Conservation (phyloP, 2,113 vertebrate species). For the Lophius piscatorius region DNA sequence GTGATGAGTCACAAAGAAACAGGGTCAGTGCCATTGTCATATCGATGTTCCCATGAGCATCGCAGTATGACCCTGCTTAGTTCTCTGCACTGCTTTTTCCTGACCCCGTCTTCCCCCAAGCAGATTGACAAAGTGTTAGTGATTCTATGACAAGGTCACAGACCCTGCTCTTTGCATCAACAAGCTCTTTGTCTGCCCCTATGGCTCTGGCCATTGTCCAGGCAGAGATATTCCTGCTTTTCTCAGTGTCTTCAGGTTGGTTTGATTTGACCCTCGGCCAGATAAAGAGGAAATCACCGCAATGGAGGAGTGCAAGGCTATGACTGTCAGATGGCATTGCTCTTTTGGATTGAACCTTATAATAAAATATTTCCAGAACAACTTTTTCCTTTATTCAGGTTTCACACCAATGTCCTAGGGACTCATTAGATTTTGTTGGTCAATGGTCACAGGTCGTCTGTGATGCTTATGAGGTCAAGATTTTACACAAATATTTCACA, state of each 20-base stretch:
- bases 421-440: no score
- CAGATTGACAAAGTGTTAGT: constrained; percentile 70
- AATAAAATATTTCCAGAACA: no score
- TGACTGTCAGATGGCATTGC: no score
- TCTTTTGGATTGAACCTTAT: no score
- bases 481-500: no score
- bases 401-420: no score
- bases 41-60: constrained; percentile 65
- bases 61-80: constrained; percentile 46
- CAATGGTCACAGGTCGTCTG: no score
- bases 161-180: constrained; percentile 69
- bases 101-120: constrained; percentile 23
- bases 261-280: constrained; percentile 40
- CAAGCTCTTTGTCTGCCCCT: constrained; percentile 71
- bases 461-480: no score
- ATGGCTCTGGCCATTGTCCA: constrained; percentile 58
- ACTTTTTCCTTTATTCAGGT: neutral
- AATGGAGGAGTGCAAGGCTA: constrained; percentile 1
- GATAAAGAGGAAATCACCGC: constrained; percentile 6
- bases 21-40: constrained; percentile 70
- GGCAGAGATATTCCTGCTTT: constrained; percentile 41
- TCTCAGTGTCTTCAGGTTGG: constrained; percentile 31
- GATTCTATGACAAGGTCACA: constrained; percentile 75
- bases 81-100: constrained; percentile 38
- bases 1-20: constrained; percentile 67